These are phyloP conservation scores for Galaxea fascicularis DNA, from an alignment of 92 coral and sea anemone species.

Conservation along the genomic window DNA sequence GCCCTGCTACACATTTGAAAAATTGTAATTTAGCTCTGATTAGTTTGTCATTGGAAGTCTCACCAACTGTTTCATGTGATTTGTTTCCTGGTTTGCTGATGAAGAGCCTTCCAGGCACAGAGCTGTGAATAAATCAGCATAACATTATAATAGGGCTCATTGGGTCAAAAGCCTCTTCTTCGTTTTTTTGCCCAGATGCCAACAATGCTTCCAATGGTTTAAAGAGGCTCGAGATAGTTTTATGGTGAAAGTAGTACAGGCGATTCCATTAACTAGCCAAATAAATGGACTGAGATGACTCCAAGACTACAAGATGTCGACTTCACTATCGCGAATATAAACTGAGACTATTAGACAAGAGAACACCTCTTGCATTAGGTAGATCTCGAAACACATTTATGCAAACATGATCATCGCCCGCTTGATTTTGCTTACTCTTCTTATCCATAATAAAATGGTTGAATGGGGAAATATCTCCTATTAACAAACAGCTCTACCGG, in stretches of 20 bases:
- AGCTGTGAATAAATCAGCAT: constrained; percentile 12
- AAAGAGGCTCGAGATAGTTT: constrained; percentile 4
- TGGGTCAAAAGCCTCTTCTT: constrained; percentile 13
- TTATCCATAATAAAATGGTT: constrained; percentile 1
- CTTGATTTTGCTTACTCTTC: neutral
- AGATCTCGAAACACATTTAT: neutral
- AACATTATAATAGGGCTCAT: constrained; percentile 5
- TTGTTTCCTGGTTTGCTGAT: constrained; percentile 47
- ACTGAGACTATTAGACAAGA: constrained; percentile 9
- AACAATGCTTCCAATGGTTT: constrained; percentile 9
- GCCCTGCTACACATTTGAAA: constrained; percentile 54
- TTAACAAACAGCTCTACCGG: constrained; percentile 4
- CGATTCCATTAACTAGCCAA: constrained; percentile 1
- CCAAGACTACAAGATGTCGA: constrained; percentile 2
- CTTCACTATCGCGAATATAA: constrained; percentile 4
- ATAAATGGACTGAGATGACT: constrained; percentile 10
- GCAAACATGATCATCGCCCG: constrained; percentile 1
- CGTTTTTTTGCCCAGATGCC: constrained; percentile 2
- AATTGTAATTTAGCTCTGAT: constrained; percentile 37
- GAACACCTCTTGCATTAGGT: constrained; percentile 5
- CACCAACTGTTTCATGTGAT: constrained; percentile 31
- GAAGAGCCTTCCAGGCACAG: constrained; percentile 8
- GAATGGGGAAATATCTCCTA: constrained; percentile 7
- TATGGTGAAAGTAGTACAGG: neutral
- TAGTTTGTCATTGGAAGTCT: constrained; percentile 36